These are phyloP conservation scores for Bellardia bayeri DNA, from an alignment of 2,888 invertebrate species.

Conservation along the genomic window DNA sequence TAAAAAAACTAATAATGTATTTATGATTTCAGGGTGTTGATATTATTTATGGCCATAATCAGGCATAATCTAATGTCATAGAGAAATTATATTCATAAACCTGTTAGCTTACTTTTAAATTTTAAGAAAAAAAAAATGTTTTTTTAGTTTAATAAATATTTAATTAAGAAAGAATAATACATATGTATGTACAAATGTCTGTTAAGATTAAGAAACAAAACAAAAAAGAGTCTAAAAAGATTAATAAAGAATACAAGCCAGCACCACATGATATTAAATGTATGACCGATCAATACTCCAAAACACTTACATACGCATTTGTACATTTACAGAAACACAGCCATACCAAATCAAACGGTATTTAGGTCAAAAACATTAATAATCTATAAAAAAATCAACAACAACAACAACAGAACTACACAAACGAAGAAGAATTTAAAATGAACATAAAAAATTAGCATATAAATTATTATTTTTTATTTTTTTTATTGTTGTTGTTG, in stretches of 20 bases:
- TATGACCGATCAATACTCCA: slow-evolving; percentile 32
- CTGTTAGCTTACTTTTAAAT: slow-evolving; percentile 4
- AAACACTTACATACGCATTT: background rate
- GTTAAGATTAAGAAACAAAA: slow-evolving; percentile 3
- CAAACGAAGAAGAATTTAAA: slow-evolving; percentile 54
- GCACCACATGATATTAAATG: slow-evolving; percentile 55
- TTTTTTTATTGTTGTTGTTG: slow-evolving; percentile 20
- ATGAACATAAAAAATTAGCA: slow-evolving; percentile 75
- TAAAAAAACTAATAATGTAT: background rate
- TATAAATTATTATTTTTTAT: slow-evolving; percentile 70
- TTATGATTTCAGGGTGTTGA: slow-evolving; percentile 5
- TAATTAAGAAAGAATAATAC: slow-evolving; percentile 18
- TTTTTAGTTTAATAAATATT: background rate
- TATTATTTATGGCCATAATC: slow-evolving; percentile 12
- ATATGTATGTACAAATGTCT: background rate
- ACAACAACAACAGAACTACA: slow-evolving; percentile 69
- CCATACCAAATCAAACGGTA: slow-evolving; percentile 76
- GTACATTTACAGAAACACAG: slow-evolving; percentile 8
- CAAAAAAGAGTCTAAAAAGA: slow-evolving; percentile 9
- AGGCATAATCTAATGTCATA: slow-evolving; percentile 6
- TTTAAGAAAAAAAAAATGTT: background rate
- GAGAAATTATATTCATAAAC: background rate
- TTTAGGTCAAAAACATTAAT: slow-evolving; percentile 82
- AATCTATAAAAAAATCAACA: slow-evolving; percentile 77
- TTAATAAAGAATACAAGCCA: slow-evolving; percentile 15